A percentile compares a stretch with the other conserved stretches of the same genome.
Evolutionary conservation across 2,797 vertebrate species (phyloP).

Genomic region (Phaenicophaeus curvirostris): DNA sequence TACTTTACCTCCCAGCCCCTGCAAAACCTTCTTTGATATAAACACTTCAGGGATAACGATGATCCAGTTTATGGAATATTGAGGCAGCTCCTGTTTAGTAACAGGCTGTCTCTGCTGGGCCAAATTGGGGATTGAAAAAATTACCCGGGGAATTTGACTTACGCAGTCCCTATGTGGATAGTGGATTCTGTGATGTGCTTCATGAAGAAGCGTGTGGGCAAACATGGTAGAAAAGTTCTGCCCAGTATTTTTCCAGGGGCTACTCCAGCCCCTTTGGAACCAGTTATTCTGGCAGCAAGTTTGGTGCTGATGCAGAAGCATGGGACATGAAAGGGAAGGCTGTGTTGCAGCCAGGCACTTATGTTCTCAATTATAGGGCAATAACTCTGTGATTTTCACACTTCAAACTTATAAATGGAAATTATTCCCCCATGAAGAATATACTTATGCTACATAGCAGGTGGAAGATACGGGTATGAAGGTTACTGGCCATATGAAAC

Average conservation of each 20-base stretch:
- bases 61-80: neutral
- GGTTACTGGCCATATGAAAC: neutral
- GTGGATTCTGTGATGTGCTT: neutral
- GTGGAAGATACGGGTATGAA: neutral
- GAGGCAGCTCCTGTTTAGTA: neutral
- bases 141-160: neutral
- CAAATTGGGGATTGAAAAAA: neutral
- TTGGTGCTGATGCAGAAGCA: neutral
- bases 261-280: neutral
- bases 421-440: neutral
- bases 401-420: neutral
- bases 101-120: neutral
- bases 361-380: neutral
- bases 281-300: neutral
- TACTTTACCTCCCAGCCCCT: neutral
- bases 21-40: neutral
- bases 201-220: neutral
- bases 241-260: neutral
- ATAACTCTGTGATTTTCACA: neutral
- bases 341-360: neutral
- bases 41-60: neutral
- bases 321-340: neutral
- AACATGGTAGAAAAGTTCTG: neutral
- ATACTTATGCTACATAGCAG: neutral
- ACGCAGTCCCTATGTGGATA: neutral